Base-by-base conservation (phyloP, 1,140 invertebrate genomes). In the Habropoda laboriosa region DNA sequence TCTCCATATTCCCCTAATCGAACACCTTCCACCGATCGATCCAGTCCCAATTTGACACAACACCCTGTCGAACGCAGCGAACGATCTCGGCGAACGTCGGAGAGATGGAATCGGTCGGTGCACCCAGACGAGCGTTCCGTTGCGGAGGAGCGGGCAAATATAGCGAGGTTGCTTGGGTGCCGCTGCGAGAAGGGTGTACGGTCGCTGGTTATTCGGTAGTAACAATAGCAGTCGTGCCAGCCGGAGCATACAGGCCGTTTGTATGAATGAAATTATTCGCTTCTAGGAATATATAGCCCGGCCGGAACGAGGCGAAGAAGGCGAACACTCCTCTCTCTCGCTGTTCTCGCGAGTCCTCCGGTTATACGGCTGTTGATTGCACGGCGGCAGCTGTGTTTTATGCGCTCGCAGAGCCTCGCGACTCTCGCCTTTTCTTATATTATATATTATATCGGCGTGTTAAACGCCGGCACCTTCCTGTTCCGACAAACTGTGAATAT, bases 251-350 rank as follows among this genome's bases (percentile, higher is more conserved):
- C 85, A 88, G 85, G 84, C 87, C 86, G 87, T 89, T 91, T 90
- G 88, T 89, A 92, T 89, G 91, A 92, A 92, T 91, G 90, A 92
- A 92, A 92, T 92, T 92, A 92, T 91, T 90, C 88, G 90, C 90
- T 92, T 92, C 91, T 89, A 87, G 90, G 90, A 91, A 90, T 89
- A 89, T 86, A 81, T 87, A 83, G 75, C 80, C 85, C 42, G 55
- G 79, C 67, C 38, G 60, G n/a, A 58, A 57, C 38, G 30, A 61
- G 63, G 45, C 73, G 79, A 70, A 70, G 45, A 63, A 67, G 32
- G 40, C 51, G 49, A 10, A 49, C 24, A 51, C 51, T 16, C 16
- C 27, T 27, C n/a, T 38, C 51, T n/a, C n/a, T n/a, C n/a, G n/a
- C n/a, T n/a, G n/a, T n/a, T n/a, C 76, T 72, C 45, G 38, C 58